These are phyloP conservation scores for Homalodisca vitripennis DNA, from an alignment of 1,140 invertebrate genomes.

Conservation along the genomic window DNA sequence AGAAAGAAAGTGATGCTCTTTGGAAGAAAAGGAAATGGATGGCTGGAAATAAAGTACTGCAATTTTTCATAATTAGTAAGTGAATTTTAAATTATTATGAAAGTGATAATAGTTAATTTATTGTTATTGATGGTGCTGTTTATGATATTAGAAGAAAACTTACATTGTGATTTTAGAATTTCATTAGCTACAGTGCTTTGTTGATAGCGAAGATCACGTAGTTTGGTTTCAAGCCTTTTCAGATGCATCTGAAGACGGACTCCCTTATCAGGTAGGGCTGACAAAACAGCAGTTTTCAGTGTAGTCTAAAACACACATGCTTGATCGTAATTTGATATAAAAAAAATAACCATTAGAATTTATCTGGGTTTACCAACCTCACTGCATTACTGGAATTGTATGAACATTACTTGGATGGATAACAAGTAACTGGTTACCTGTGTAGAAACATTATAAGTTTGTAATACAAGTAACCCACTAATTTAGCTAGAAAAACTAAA, in stretches of 20 bases:
- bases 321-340: neutral
- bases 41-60: no score
- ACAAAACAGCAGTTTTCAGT: neutral
- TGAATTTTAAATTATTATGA: no score
- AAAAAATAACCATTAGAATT: neutral
- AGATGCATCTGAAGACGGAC: neutral
- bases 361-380: neutral
- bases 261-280: slow-evolving; percentile 4
- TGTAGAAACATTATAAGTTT: neutral
- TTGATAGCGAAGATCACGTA: slow-evolving; percentile 1
- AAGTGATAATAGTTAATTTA: no score
- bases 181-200: neutral
- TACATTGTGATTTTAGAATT: neutral
- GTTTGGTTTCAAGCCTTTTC: neutral
- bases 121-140: no score
- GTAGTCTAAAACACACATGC: neutral
- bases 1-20: no score
- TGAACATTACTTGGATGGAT: neutral
- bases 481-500: neutral
- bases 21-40: no score
- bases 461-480: neutral
- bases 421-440: no score
- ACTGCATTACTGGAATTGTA: neutral
- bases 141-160: no score
- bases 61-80: no score